Evolutionary conservation across 2,888 invertebrate genomes (phyloP), one percentile per base, ranked within the genome.

Genomic region (Cancer borealis): DNA sequence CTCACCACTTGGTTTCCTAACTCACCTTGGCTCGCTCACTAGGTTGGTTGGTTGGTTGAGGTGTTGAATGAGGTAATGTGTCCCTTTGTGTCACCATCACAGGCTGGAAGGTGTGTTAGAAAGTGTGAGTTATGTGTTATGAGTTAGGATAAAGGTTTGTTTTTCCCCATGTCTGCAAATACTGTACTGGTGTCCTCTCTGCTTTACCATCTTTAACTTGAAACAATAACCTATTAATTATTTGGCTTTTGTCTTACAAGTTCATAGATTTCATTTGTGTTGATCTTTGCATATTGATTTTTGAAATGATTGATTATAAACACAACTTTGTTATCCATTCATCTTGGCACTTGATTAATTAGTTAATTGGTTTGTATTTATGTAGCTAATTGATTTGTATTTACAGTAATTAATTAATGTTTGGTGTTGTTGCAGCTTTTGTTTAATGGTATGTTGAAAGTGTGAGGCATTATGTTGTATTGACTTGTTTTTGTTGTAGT

Each of bases 401-500:
- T 90, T 54, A 12, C n/a, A 88, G 39, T 30, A 54, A 12, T 12
- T 46, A 88, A 84, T 14, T 87, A 87, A 30, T 45, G 39, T 88
- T 88, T 21, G 49, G 12, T 12, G 5, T 88, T 47, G 10, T 8
- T 47, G 88, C 73, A 73, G 14, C 88, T 88, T 88, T 5, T 88
- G 45, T 73, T 73, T n/a, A n/a, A 26, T 6, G 2, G 26, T 73
- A 73, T 73, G 26, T 88, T 17, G 88, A 45, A 39, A 45, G 45
- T 45, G 17, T 39, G 4, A 17, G 17, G 0, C 88, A 88, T 39
- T n/a, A 88, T 21, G 39, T 17, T 46, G 47, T 49, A 47, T 88
- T 47, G 2, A 88, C 45, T 10, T 88, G 88, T 30, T n/a, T 46
- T 45, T 91, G 49, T 94, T 92, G 17, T 90, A 94, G 94, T 92